phyloP scores from a whole-genome alignment of 2,113 vertebrate species.

The Ploceus nigricollis region DNA sequence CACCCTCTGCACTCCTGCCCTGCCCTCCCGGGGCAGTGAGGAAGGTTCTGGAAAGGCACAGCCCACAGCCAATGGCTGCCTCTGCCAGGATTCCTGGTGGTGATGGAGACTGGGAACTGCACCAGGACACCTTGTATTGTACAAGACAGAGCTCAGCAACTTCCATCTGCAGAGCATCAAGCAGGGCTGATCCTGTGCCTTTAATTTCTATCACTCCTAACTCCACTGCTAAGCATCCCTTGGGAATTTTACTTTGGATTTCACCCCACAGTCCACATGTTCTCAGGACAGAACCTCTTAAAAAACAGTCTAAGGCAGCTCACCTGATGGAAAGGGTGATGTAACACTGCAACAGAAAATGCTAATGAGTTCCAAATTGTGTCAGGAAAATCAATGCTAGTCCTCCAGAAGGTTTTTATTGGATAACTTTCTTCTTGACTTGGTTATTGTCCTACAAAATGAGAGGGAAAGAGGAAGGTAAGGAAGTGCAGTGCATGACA shows the following conservation, averaged over 20 bases:
- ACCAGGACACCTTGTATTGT: not conserved
- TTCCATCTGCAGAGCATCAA: not conserved
- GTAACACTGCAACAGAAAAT: not conserved
- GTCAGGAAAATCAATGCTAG: conserved; percentile 7
- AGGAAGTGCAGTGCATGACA: not conserved
- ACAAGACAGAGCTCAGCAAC: not conserved
- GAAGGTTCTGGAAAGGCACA: not conserved
- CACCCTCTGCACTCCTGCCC: rapidly evolving
- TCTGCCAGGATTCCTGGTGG: not conserved
- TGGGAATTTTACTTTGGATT: not conserved
- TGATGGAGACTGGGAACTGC: not conserved
- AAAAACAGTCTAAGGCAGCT: not conserved
- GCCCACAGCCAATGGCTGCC: not conserved
- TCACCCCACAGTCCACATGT: not conserved
- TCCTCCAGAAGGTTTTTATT: not conserved
- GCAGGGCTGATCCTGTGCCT: not conserved
- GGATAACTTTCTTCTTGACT: not conserved
- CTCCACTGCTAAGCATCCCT: not conserved
- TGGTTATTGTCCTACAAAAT: not conserved
- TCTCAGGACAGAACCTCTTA: not conserved
- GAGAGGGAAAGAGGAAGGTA: not conserved
- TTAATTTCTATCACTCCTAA: not conserved
- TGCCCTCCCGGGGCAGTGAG: not conserved
- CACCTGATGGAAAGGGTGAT: not conserved
- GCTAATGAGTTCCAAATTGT: not conserved